Conservation (phyloP, 2,797 vertebrate genomes). For the Pseudochirops corinnae region DNA sequence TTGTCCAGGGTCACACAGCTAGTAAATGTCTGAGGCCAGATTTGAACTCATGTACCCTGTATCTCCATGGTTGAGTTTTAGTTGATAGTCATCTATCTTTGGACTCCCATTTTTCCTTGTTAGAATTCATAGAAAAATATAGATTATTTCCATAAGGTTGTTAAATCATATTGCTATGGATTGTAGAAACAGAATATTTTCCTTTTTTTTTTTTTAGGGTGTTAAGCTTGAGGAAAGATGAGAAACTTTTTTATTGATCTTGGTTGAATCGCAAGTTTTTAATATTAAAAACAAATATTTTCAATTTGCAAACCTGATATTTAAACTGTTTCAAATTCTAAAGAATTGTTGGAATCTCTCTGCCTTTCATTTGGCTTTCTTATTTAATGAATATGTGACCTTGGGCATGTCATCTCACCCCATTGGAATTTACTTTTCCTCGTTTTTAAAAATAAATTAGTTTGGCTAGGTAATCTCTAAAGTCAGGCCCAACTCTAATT, state of each 20-base stretch:
- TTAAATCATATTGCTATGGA: constrained; percentile 49
- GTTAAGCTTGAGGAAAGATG: constrained; percentile 64
- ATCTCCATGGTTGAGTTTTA: not conserved
- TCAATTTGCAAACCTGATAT: not conserved
- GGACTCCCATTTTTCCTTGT: not conserved
- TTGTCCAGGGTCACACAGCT: not conserved
- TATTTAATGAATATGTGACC: not conserved
- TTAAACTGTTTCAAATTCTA: not conserved
- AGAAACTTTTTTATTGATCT: not conserved
- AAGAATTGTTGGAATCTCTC: not conserved
- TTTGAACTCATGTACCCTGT: not conserved
- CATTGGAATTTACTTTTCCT: not conserved
- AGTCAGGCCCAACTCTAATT: not conserved
- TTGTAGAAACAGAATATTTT: constrained; percentile 57
- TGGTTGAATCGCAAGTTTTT: not conserved
- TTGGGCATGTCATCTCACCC: not conserved
- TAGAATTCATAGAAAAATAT: constrained; percentile 62
- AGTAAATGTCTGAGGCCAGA: not conserved
- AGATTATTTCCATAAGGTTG: constrained; percentile 58
- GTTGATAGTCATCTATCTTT: too few relatives aligned
- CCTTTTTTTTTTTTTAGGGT: constrained; percentile 17
- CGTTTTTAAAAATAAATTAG: not conserved
- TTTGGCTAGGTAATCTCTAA: not conserved
- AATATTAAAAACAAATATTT: not conserved
- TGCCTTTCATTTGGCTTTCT: not conserved